A percentile compares a stretch with the other conserved stretches of the same genome.
Conservation (phyloP, 2,113 vertebrate species). For the Sebastes schlegelii region DNA sequence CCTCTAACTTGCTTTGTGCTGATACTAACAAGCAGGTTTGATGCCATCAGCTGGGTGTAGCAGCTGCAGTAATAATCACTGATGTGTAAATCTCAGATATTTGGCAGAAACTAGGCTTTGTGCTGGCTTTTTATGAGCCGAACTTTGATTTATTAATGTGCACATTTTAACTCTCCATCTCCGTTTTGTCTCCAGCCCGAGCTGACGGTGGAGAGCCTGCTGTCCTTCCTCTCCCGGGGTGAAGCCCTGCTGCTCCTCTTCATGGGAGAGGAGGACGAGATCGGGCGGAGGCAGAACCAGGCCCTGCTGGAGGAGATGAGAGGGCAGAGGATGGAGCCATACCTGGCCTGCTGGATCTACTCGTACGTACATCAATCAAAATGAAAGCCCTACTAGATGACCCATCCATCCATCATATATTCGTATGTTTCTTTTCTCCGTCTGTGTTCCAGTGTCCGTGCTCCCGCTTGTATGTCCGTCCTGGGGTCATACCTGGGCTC, state of each 20-base stretch:
- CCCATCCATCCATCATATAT: background rate
- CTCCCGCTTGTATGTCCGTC: slow-evolving; percentile 87
- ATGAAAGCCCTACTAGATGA: background rate
- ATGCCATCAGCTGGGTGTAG: background rate
- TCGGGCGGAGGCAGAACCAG: slow-evolving; percentile 64
- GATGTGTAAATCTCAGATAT: slow-evolving; percentile 6
- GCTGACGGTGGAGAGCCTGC: slow-evolving; percentile 91
- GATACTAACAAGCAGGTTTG: background rate
- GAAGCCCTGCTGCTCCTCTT: slow-evolving; percentile 92
- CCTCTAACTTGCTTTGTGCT: background rate
- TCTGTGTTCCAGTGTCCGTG: slow-evolving; percentile 84
- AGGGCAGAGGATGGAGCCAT: slow-evolving; percentile 48
- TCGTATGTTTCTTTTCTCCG: background rate
- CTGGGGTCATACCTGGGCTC: slow-evolving; percentile 86
- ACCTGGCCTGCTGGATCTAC: slow-evolving; percentile 92
- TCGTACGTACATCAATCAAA: slow-evolving; percentile 79
- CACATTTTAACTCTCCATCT: background rate
- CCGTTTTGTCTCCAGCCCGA: slow-evolving; percentile 86
- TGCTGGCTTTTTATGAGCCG: background rate
- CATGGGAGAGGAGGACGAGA: slow-evolving; percentile 82
- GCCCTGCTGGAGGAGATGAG: slow-evolving; percentile 82
- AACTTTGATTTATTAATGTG: too few species aligned
- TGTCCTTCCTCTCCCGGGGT: slow-evolving; percentile 82
- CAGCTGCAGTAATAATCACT: slow-evolving; percentile 4
- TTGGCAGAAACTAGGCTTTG: background rate